A percentile compares a stretch with the other conserved stretches of the same genome.
Conservation (phyloP, 2,113 vertebrate species). For the Probosciger aterrimus region DNA sequence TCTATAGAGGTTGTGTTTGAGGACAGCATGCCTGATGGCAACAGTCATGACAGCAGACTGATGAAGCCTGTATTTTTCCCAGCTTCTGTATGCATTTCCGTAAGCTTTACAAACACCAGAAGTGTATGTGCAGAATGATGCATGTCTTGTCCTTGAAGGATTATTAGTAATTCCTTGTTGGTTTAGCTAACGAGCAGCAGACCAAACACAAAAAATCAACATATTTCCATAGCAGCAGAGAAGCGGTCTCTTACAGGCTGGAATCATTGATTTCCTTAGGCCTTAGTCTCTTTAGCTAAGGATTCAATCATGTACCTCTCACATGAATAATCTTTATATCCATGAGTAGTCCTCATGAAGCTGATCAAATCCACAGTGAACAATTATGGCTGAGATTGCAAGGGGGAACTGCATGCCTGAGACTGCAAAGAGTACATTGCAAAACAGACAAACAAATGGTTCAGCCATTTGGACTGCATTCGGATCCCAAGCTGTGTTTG, state of each 20-base stretch:
- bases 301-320: neutral
- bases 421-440: neutral
- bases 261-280: neutral
- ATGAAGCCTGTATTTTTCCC: neutral
- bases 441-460: neutral
- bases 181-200: conserved; percentile 7
- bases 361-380: neutral
- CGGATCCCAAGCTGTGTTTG: conserved; percentile 17
- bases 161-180: conserved; percentile 26
- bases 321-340: neutral
- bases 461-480: conserved; percentile 4
- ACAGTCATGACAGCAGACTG: neutral
- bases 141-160: neutral
- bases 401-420: neutral
- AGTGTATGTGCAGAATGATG: neutral
- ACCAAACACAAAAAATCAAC: neutral
- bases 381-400: neutral
- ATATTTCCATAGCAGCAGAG: neutral
- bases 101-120: neutral
- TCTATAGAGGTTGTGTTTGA: neutral
- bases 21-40: neutral
- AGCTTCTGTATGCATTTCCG: neutral
- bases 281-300: neutral
- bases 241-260: neutral
- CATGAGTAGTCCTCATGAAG: neutral